Evolutionary conservation across 2,888 invertebrate genomes (phyloP).

Genomic region (Isoperla grammatica): DNA sequence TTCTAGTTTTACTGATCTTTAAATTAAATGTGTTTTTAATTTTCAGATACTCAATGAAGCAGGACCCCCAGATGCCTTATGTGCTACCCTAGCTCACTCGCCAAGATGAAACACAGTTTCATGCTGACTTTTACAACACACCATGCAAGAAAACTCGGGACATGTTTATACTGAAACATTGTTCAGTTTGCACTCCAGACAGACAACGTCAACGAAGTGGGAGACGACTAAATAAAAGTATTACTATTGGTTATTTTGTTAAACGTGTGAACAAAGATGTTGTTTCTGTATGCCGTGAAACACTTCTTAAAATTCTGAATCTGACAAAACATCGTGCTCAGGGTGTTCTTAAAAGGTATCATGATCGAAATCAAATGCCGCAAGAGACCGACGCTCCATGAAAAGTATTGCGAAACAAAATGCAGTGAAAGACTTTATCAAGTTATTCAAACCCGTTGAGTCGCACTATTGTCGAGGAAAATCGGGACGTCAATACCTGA

Average conservation of each 20-base stretch:
- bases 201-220: too few species aligned
- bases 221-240: too few species aligned
- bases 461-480: constrained; percentile 1
- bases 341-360: not conserved
- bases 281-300: not conserved
- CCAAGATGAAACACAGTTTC: too few species aligned
- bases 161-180: too few species aligned
- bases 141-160: too few species aligned
- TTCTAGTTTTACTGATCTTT: too few species aligned
- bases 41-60: too few species aligned
- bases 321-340: not conserved
- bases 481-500: not conserved
- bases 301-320: not conserved
- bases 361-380: not conserved
- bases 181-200: too few species aligned
- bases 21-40: too few species aligned
- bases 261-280: not conserved
- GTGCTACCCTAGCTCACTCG: too few species aligned
- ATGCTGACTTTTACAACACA: too few species aligned
- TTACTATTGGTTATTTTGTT: not conserved
- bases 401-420: not conserved
- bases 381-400: not conserved
- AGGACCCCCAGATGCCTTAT: too few species aligned
- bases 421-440: not conserved
- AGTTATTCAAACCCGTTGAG: not conserved